phyloP scores from a whole-genome alignment of 2,888 invertebrate species.

The Drosophila imparisetae region DNA sequence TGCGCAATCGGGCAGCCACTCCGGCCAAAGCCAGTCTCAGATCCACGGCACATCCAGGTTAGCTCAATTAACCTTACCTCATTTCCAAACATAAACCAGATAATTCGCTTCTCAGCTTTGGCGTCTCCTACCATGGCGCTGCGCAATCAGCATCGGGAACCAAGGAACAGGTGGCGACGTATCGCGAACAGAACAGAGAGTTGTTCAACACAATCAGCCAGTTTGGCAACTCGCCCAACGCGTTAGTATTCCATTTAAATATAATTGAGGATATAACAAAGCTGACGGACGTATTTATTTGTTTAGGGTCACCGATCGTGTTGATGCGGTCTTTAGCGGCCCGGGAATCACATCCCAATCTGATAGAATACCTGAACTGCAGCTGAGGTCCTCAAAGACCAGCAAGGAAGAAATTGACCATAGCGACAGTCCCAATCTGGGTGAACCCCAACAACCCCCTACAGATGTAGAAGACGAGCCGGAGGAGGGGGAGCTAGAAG shows the following conservation, averaged over 20 bases:
- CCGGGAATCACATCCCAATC: conserved; percentile 67
- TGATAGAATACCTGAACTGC: conserved; percentile 75
- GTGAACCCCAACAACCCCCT: conserved; percentile 79
- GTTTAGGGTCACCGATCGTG: conserved; percentile 82
- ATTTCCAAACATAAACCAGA: not conserved
- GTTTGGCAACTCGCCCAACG: conserved; percentile 81
- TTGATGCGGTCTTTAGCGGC: conserved; percentile 80
- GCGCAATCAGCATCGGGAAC: conserved; percentile 93
- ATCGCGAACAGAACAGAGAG: conserved; percentile 88
- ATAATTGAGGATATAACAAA: not conserved
- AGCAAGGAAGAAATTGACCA: conserved; percentile 70
- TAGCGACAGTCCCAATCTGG: conserved; percentile 56
- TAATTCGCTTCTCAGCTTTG: conserved; percentile 86
- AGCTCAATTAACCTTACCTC: not conserved
- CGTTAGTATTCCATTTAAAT: conserved; percentile 63
- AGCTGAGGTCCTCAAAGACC: conserved; percentile 78
- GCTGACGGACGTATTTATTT: not conserved
- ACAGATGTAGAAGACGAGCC: conserved; percentile 86
- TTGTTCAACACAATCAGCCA: conserved; percentile 88
- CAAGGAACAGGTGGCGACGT: conserved; percentile 86
- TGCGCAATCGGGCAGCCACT: conserved; percentile 90
- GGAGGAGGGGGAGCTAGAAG: conserved; percentile 86
- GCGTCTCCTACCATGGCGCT: conserved; percentile 91
- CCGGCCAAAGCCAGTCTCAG: conserved; percentile 93
- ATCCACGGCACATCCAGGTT: conserved; percentile 90